phyloP scores from a whole-genome alignment of 2,888 invertebrate genomes.

The Geotrupes spiniger region DNA sequence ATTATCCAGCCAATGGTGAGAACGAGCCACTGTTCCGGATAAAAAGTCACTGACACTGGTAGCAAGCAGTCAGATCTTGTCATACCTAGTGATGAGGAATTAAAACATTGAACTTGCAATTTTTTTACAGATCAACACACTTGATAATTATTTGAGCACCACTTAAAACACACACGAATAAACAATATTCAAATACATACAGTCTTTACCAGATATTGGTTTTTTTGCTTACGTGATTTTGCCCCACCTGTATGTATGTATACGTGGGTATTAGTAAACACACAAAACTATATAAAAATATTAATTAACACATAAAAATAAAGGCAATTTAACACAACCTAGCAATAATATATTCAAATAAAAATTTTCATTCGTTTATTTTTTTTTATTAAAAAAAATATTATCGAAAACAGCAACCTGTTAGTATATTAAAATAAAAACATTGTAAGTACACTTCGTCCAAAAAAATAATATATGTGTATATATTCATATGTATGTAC shows the following conservation, averaged over 20 bases:
- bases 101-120: constrained; percentile 51
- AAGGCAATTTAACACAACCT: constrained; percentile 47
- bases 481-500: constrained; percentile 20
- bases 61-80: constrained; percentile 49
- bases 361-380: constrained; percentile 42
- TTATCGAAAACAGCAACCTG: constrained; percentile 43
- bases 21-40: constrained; percentile 23
- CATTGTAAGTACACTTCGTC: constrained; percentile 46
- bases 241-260: constrained; percentile 54
- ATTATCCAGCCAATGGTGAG: constrained; percentile 26
- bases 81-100: constrained; percentile 46
- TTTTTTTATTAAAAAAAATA: constrained; percentile 42
- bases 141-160: constrained; percentile 51
- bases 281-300: constrained; percentile 43
- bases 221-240: constrained; percentile 54
- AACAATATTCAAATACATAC: constrained; percentile 53
- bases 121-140: constrained; percentile 51
- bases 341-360: constrained; percentile 40
- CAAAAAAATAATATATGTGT: constrained; percentile 28
- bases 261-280: constrained; percentile 53
- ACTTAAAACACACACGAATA: constrained; percentile 50
- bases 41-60: constrained; percentile 30
- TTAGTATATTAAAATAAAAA: constrained; percentile 47
- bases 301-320: constrained; percentile 42
- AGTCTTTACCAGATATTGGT: constrained; percentile 52